phyloP scores from a whole-genome alignment of 2,113 vertebrate genomes.

The Aldabrachelys gigantea region DNA sequence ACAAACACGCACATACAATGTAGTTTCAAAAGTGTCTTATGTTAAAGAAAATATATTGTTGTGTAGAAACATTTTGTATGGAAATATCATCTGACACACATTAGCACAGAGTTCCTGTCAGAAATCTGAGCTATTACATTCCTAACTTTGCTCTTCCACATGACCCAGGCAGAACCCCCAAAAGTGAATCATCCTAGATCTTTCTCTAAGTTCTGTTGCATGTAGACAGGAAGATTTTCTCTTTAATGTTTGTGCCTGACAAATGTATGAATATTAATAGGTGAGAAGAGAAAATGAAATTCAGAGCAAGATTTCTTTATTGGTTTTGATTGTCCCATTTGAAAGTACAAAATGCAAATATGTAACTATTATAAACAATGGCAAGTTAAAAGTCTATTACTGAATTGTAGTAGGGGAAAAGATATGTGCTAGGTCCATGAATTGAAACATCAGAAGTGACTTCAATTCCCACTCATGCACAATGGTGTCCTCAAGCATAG shows the following conservation, averaged over 20 bases:
- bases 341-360: conserved; percentile 36
- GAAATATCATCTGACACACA: neutral
- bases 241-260: conserved; percentile 14
- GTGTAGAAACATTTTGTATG: neutral
- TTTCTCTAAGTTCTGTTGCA: conserved; percentile 23
- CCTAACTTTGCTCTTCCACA: neutral
- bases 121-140: neutral
- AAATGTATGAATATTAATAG: conserved; percentile 35
- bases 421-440: neutral
- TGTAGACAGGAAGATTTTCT: conserved; percentile 39
- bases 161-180: conserved; percentile 15
- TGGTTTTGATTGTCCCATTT: conserved; percentile 15
- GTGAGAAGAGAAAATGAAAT: neutral
- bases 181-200: conserved; percentile 8
- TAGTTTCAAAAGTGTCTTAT: neutral
- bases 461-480: conserved; percentile 43
- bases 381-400: neutral
- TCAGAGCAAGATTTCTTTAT: neutral
- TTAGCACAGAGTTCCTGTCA: conserved; percentile 12
- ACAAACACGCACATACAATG: neutral
- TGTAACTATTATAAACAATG: conserved; percentile 3
- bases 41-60: neutral
- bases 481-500: conserved; percentile 28
- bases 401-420: accelerated
- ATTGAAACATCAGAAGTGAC: conserved; percentile 35